A percentile compares a stretch with the other conserved stretches of the same genome.
Evolutionary conservation across 2,888 invertebrate genomes (phyloP).

Genomic region (Agapostemon virescens): DNA sequence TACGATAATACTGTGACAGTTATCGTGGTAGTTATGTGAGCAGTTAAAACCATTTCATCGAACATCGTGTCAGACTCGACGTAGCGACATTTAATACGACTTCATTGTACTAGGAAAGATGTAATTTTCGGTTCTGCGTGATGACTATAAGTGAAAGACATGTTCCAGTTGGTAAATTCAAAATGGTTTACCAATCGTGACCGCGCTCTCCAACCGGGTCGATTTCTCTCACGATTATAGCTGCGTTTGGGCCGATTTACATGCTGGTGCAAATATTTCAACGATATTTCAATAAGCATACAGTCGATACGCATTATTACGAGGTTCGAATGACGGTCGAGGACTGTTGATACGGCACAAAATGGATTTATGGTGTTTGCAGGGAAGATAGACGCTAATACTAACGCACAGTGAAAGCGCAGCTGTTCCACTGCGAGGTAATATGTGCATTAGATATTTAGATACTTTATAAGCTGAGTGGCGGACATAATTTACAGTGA

Average conservation of each 20-base stretch:
- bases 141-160: background rate
- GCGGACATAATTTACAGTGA: conserved; percentile 12
- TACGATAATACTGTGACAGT: too few species aligned
- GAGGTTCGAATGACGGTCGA: conserved; percentile 37
- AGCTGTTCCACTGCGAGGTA: conserved; percentile 23
- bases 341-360: conserved; percentile 38
- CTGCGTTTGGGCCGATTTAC: conserved; percentile 38
- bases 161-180: background rate
- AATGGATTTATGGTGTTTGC: conserved; percentile 48
- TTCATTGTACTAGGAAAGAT: background rate
- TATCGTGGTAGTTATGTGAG: too few species aligned
- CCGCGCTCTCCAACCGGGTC: conserved; percentile 36
- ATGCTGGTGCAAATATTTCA: conserved; percentile 45
- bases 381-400: conserved; percentile 45
- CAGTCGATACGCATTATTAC: conserved; percentile 42
- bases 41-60: too few species aligned
- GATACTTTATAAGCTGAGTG: conserved; percentile 36
- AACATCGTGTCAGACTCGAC: too few species aligned
- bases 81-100: too few species aligned
- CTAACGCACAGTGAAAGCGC: conserved; percentile 36
- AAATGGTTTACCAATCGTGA: conserved; percentile 29
- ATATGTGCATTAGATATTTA: conserved; percentile 11
- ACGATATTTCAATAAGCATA: conserved; percentile 53
- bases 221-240: conserved; percentile 39
- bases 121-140: background rate